phyloP scores from a whole-genome alignment of 2,888 invertebrate genomes.

The Cancer borealis region DNA sequence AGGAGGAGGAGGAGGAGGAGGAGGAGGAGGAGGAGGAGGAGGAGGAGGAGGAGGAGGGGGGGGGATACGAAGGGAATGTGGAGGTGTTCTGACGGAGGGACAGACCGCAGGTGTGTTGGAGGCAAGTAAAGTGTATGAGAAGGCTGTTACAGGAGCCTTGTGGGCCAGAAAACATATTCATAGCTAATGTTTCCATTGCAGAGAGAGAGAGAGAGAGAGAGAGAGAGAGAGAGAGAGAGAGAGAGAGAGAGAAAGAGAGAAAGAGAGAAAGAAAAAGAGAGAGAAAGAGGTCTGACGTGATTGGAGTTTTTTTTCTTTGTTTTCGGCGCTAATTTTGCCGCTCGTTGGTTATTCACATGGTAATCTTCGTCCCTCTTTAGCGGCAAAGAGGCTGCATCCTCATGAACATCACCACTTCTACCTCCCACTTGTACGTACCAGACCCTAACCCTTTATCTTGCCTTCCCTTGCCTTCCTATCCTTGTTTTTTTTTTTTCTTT shows the following conservation, averaged over 20 bases:
- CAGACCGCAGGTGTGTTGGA: conserved; percentile 10
- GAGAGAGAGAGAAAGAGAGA: conserved; percentile 3
- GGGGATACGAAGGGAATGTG: neutral
- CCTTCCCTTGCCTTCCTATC: too few relatives aligned
- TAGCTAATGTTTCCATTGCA: neutral
- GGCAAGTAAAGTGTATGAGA: neutral
- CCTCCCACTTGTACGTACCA: neutral
- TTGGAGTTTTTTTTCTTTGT: neutral
- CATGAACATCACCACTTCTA: neutral
- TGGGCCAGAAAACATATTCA: neutral
- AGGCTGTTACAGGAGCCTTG: neutral
- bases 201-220: conserved; percentile 11
- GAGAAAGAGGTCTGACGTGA: neutral
- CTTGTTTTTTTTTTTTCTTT: too few relatives aligned
- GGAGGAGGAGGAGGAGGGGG: neutral
- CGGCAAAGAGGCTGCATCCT: neutral
- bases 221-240: conserved; percentile 11
- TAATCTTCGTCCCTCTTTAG: neutral
- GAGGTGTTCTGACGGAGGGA: neutral
- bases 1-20: too few relatives aligned
- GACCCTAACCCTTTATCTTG: too few relatives aligned
- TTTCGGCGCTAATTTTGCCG: neutral
- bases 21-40: too few relatives aligned
- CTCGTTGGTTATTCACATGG: conserved; percentile 20
- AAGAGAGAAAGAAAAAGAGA: neutral